Conservation (phyloP, 2,113 vertebrate species). For the Gobio gobio region DNA sequence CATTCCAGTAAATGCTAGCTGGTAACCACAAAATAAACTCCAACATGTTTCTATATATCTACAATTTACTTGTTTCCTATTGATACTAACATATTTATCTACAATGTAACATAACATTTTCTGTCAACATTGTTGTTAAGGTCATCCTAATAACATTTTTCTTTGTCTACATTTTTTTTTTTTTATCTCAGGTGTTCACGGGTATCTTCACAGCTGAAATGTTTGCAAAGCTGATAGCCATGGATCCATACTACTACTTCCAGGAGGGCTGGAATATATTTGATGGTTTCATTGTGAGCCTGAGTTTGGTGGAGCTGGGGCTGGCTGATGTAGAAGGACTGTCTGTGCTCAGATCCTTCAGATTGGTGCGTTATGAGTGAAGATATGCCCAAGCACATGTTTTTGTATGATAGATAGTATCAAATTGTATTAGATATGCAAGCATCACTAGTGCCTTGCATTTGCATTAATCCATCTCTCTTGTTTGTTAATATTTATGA, state of each 20-base stretch:
- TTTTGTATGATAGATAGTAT: slow-evolving; percentile 4
- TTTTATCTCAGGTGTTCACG: slow-evolving; percentile 87
- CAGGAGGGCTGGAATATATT: slow-evolving; percentile 99
- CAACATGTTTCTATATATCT: too few species aligned
- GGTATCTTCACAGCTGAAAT: slow-evolving; percentile 98
- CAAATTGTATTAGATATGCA: background rate
- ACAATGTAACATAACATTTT: background rate
- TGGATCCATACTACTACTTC: slow-evolving; percentile 99
- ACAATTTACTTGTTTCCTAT: background rate
- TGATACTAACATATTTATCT: background rate
- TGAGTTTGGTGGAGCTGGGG: slow-evolving; percentile 94
- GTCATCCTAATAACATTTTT: background rate
- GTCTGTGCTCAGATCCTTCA: slow-evolving; percentile 96
- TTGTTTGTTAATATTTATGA: background rate
- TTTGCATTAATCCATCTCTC: background rate
- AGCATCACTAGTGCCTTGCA: background rate
- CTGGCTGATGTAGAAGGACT: slow-evolving; percentile 94
- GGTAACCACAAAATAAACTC: background rate
- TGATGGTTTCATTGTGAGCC: slow-evolving; percentile 96
- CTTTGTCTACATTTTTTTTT: slow-evolving; percentile 12
- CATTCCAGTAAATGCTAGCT: background rate
- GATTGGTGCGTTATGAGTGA: slow-evolving; percentile 84
- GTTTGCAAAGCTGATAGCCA: slow-evolving; percentile 95
- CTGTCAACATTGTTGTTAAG: background rate
- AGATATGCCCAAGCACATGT: background rate